Evolutionary conservation across 2,797 vertebrate species (phyloP), one percentile per base, ranked within the genome.

Genomic region (Paramormyrops hopkinsi): DNA sequence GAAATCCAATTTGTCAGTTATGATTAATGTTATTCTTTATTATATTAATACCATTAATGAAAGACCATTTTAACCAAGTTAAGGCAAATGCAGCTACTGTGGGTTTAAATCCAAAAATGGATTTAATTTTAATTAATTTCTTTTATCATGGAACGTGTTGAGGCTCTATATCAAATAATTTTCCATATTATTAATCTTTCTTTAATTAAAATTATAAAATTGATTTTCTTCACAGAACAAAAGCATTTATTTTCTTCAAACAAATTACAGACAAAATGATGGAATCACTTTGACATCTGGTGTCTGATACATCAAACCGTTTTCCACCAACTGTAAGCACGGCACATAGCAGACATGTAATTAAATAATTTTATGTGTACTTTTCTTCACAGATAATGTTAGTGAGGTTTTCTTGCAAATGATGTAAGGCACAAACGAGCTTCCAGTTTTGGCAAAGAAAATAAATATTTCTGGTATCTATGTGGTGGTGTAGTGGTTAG

Each of bases 91-190:
- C 3, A 88, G 51, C 50, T 83, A 44, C 17, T n/a, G 29, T 37
- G 17, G 33, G 5, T 1, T 76, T 79, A 65, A 22, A 33, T 17
- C 48, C 33, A 44, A 19, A 73, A 56, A 37, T 41, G 51, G 73
- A 41, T 51, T 53, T 44, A 88, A 90, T 88, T 86, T 90, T 46
- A 87, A 90, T 82, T 69, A 88, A 88, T 90, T 88, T 76, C 89
- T 86, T 62, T 89, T 87, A 79, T 84, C 9, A 56, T 89, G 65
- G 91, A 88, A 90, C 54, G 82, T 87, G 89, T 89, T 90, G 79
- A 59, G 90, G 69, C 87, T 90, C 89, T 90, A 90, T 93, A 90
- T 92, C 88, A 44, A 76, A 86, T 37, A 69, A 69, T 69, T 88
- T 53, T 29, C 87, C 4, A 44, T 84, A 89, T 69, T 90, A 62